Percentiles rank a stretch among this genome's conserved stretches.
Evolutionary conservation across 2,113 vertebrate genomes (phyloP).

Genomic region (Ciconia maguari): DNA sequence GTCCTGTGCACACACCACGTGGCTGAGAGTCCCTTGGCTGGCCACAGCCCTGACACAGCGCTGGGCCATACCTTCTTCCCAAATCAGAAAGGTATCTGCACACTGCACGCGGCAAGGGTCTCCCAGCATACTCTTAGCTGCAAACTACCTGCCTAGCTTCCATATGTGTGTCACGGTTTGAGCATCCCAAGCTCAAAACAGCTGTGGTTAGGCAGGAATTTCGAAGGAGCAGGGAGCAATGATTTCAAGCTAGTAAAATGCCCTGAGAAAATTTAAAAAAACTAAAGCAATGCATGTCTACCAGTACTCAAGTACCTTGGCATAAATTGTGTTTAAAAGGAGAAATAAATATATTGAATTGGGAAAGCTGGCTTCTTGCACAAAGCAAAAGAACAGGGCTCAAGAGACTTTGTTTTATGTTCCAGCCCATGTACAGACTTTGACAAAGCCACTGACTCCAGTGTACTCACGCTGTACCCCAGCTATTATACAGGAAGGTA

Average conservation of each 20-base stretch:
- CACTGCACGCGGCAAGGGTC: accelerated
- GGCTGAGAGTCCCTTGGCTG: not conserved
- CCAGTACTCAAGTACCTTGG: not conserved
- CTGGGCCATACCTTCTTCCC: not conserved
- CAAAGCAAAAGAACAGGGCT: not conserved
- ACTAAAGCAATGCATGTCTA: not conserved
- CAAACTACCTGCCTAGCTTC: not conserved
- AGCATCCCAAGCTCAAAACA: not conserved
- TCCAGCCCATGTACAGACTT: not conserved
- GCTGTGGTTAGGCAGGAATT: not conserved
- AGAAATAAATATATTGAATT: not conserved
- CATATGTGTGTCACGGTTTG: accelerated
- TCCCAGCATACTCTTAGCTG: not conserved
- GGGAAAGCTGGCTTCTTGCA: not conserved
- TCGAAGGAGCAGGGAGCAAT: not conserved
- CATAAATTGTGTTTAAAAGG: not conserved
- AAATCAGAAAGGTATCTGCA: not conserved
- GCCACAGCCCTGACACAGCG: not conserved
- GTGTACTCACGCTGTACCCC: not conserved
- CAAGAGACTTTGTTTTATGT: not conserved
- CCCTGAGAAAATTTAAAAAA: not conserved
- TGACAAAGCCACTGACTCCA: not conserved
- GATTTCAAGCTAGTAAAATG: not conserved
- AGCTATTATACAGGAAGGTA: not conserved
- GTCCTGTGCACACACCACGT: not conserved